These are phyloP conservation scores for Scaptomyza flava DNA, from an alignment of 2,888 invertebrate species.

Conservation along the genomic window DNA sequence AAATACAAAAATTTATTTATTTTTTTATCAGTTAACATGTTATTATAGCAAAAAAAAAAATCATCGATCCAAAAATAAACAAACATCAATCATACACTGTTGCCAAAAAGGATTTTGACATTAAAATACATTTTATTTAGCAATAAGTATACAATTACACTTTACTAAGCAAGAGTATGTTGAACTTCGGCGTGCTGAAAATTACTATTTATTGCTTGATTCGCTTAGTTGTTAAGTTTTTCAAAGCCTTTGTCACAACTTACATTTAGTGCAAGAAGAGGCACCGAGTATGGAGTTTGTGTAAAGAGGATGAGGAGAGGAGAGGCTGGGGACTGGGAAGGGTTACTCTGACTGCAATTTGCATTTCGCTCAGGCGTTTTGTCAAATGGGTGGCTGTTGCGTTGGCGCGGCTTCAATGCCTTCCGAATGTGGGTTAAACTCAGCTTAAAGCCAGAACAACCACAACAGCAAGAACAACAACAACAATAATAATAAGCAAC, in stretches of 20 bases:
- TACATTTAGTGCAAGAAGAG: constrained; percentile 45
- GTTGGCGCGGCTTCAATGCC: constrained; percentile 13
- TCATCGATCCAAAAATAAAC: too few relatives aligned
- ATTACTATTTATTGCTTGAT: background rate
- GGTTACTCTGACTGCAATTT: constrained; percentile 43
- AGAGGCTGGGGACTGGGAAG: background rate
- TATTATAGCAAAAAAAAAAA: too few relatives aligned
- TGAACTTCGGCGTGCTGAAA: background rate
- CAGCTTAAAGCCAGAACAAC: constrained; percentile 52
- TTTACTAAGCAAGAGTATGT: background rate
- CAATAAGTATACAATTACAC: too few relatives aligned
- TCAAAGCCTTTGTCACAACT: constrained; percentile 30
- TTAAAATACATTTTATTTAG: too few relatives aligned
- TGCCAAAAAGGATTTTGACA: too few relatives aligned
- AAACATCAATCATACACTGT: too few relatives aligned
- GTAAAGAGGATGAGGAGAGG: too few relatives aligned
- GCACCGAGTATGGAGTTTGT: background rate
- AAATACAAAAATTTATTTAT: too few relatives aligned
- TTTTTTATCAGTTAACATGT: too few relatives aligned
- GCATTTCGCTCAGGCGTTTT: constrained; percentile 70
- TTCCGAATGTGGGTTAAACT: constrained; percentile 66
- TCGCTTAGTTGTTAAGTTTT: constrained; percentile 23
- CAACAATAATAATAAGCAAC: constrained; percentile 12
- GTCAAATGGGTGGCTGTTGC: constrained; percentile 61
- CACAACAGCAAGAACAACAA: constrained; percentile 23